phyloP scores from a whole-genome alignment of 2,888 invertebrate species.

The Drosophila subsilvestris region DNA sequence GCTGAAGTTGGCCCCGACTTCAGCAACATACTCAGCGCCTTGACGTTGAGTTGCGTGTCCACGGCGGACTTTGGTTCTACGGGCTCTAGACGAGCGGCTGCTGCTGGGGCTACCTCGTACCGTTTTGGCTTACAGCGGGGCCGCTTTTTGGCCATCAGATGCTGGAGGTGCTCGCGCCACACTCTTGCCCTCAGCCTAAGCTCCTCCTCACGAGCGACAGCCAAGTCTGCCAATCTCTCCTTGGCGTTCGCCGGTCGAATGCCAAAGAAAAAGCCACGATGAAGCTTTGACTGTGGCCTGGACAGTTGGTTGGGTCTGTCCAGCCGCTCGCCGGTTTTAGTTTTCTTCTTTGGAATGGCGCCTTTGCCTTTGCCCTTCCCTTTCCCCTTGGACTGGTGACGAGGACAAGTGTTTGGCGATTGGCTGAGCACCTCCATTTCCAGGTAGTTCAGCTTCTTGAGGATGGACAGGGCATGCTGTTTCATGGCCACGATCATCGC shows the following conservation, averaged over 20 bases:
- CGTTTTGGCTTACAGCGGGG: slow-evolving; percentile 29
- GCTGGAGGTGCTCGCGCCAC: slow-evolving; percentile 44
- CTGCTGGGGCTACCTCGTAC: slow-evolving; percentile 42
- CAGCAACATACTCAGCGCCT: slow-evolving; percentile 2
- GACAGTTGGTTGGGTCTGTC: slow-evolving; percentile 10
- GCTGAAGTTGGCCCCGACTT: background rate
- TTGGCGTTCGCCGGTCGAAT: slow-evolving; percentile 13
- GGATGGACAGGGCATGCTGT: slow-evolving; percentile 36
- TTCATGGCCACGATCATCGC: slow-evolving; percentile 37
- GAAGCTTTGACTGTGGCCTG: background rate
- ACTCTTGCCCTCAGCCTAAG: slow-evolving; percentile 55
- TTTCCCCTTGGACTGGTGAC: background rate
- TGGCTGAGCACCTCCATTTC: slow-evolving; percentile 42
- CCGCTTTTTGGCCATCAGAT: background rate
- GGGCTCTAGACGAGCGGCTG: slow-evolving; percentile 41
- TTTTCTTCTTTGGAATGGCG: background rate
- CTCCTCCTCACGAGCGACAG: slow-evolving; percentile 45
- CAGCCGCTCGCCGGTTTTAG: slow-evolving; percentile 20
- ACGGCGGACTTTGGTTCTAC: background rate
- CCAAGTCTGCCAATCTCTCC: slow-evolving; percentile 14
- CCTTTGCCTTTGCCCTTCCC: background rate
- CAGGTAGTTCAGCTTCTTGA: slow-evolving; percentile 46
- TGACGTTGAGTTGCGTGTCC: background rate
- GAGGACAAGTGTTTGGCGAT: slow-evolving; percentile 7
- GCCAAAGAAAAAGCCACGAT: slow-evolving; percentile 50